phyloP scores from a whole-genome alignment of 1,140 invertebrate genomes.

The Lepidurus couesii region DNA sequence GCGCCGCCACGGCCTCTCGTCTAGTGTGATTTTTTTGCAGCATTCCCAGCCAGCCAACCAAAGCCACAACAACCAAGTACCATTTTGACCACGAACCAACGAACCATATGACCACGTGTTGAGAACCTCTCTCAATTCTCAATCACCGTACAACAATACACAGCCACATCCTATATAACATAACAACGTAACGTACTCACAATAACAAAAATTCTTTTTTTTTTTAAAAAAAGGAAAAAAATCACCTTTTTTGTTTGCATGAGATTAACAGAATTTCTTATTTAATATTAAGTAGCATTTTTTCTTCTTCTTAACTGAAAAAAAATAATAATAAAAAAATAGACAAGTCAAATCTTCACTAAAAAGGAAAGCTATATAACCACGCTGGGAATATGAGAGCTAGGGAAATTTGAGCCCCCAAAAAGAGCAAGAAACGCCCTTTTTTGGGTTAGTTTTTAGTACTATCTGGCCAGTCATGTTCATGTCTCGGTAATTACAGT shows the following conservation, averaged over 20 bases:
- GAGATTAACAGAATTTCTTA: too few relatives aligned
- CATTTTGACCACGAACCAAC: background rate
- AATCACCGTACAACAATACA: slow-evolving; percentile 20
- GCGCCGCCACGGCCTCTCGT: background rate
- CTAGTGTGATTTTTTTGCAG: background rate
- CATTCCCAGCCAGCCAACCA: slow-evolving; percentile 12
- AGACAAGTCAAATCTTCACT: background rate
- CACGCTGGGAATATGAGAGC: too few relatives aligned
- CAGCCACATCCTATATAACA: slow-evolving; percentile 18
- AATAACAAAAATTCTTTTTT: background rate
- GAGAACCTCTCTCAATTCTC: slow-evolving; percentile 2
- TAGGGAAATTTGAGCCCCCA: background rate
- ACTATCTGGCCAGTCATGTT: background rate
- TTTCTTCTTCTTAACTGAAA: background rate
- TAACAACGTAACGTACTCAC: slow-evolving; percentile 11
- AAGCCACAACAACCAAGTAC: slow-evolving; percentile 21
- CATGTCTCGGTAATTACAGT: background rate
- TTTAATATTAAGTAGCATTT: too few relatives aligned
- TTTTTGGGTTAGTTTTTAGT: background rate
- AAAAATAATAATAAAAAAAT: background rate
- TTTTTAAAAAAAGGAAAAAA: background rate
- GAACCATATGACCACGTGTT: background rate
- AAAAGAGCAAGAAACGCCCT: background rate
- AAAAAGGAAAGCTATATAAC: too few relatives aligned
- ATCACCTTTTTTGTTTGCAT: too few relatives aligned